A percentile compares a stretch with the other conserved stretches of the same genome.
Conservation (phyloP, 2,113 vertebrate genomes). For the Tympanuchus pallidicinctus region DNA sequence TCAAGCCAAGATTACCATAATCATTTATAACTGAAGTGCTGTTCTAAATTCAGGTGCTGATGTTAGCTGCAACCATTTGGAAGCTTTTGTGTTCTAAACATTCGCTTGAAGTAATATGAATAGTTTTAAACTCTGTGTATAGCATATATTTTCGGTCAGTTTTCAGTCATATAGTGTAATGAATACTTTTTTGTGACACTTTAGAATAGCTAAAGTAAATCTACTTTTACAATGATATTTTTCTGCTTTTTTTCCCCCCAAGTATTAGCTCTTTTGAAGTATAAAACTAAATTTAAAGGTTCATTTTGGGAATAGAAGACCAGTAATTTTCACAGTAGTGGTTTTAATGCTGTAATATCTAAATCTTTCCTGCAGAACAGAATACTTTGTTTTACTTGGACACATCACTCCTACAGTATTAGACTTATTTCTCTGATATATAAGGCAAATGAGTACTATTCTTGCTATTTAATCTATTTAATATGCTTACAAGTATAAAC, state of each 20-base stretch:
- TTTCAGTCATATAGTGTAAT: neutral
- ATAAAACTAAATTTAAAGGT: neutral
- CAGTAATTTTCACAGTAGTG: neutral
- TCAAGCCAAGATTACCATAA: no score
- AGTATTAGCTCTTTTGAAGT: neutral
- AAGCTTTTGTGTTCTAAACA: neutral
- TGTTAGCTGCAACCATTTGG: neutral
- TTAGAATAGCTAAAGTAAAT: neutral
- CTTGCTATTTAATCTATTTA: neutral
- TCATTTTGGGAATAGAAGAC: neutral
- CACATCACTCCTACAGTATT: fast-evolving
- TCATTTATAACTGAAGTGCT: neutral
- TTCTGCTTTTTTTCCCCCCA: neutral
- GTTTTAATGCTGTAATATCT: neutral
- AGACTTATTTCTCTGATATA: neutral
- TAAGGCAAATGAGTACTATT: neutral
- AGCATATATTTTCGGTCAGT: fast-evolving
- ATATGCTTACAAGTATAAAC: neutral
- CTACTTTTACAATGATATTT: no score
- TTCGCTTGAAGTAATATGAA: neutral
- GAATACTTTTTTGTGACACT: neutral
- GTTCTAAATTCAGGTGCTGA: neutral
- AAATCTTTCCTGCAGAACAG: neutral
- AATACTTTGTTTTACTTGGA: neutral
- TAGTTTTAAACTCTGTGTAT: no score